A percentile compares a stretch with the other conserved stretches of the same genome.
These are phyloP conservation scores for Conomelus anceps DNA, from an alignment of 2,888 invertebrate genomes.

Conservation along the genomic window DNA sequence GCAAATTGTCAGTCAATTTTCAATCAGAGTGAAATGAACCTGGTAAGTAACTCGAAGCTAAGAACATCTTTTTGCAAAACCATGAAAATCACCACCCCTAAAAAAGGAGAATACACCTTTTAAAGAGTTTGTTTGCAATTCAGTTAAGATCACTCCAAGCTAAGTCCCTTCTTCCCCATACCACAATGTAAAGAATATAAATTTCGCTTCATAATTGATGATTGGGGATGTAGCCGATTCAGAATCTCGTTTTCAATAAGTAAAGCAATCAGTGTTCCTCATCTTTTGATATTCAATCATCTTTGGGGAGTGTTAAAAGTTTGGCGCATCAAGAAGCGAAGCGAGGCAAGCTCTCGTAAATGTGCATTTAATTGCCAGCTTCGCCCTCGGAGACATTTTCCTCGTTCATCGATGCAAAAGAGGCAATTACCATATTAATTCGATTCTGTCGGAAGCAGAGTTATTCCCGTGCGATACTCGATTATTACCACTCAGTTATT, in stretches of 20 bases:
- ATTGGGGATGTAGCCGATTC: background rate
- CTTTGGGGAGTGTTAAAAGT: background rate
- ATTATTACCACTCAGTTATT: background rate
- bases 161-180: background rate
- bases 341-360: background rate
- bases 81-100: too few species aligned
- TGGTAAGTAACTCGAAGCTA: too few species aligned
- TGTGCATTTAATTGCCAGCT: background rate
- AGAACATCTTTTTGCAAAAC: too few species aligned
- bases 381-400: background rate
- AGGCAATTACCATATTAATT: background rate
- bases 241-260: background rate
- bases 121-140: background rate
- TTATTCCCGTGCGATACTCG: background rate
- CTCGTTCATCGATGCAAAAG: background rate
- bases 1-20: too few species aligned
- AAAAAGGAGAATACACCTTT: background rate
- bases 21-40: too few species aligned
- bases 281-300: background rate
- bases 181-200: background rate
- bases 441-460: background rate
- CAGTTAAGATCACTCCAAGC: background rate
- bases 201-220: background rate
- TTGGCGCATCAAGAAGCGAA: background rate
- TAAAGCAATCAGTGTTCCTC: background rate